Percentiles rank a stretch among this genome's conserved stretches.
These are phyloP conservation scores for Syngnathus typhle DNA, from an alignment of 2,113 vertebrate species.

Conservation along the genomic window DNA sequence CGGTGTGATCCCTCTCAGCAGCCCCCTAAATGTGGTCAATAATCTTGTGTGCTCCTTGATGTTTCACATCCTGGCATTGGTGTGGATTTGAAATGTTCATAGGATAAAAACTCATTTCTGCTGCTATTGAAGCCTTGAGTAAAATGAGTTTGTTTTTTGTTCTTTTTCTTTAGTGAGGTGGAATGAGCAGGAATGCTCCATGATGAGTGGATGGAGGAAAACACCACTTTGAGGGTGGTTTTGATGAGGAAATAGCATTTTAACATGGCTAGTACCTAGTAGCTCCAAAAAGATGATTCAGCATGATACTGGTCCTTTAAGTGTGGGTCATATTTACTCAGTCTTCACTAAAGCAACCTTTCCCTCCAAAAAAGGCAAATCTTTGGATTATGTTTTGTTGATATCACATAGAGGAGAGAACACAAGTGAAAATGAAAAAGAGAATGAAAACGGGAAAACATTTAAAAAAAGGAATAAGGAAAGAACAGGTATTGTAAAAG, in stretches of 20 bases:
- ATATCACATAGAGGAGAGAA: constrained; percentile 17
- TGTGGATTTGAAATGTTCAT: constrained; percentile 40
- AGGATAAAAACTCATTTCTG: constrained; percentile 10
- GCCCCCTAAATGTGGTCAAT: constrained; percentile 57
- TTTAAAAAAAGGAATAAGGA: constrained; percentile 17
- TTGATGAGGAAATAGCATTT: too few species aligned
- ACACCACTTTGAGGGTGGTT: too few species aligned
- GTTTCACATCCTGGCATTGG: constrained; percentile 48
- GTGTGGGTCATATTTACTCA: constrained; percentile 33
- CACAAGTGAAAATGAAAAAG: constrained; percentile 16
- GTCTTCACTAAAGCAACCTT: constrained; percentile 26
- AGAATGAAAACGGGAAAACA: constrained; percentile 10
- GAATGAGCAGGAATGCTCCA: too few species aligned
- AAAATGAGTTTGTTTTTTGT: too few species aligned
- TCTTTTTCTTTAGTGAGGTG: too few species aligned
- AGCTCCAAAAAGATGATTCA: neutral
- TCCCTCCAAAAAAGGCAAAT: constrained; percentile 24
- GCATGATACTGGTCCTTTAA: constrained; percentile 19
- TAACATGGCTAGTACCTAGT: neutral
- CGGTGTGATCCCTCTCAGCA: constrained; percentile 50
- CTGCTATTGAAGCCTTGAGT: constrained; percentile 33
- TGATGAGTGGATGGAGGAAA: too few species aligned
- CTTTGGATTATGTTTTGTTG: constrained; percentile 16
- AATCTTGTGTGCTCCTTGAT: constrained; percentile 56
- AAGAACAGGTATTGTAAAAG: constrained; percentile 27